Evolutionary conservation across 2,113 vertebrate genomes (phyloP).

Genomic region (Tenrec ecaudatus): DNA sequence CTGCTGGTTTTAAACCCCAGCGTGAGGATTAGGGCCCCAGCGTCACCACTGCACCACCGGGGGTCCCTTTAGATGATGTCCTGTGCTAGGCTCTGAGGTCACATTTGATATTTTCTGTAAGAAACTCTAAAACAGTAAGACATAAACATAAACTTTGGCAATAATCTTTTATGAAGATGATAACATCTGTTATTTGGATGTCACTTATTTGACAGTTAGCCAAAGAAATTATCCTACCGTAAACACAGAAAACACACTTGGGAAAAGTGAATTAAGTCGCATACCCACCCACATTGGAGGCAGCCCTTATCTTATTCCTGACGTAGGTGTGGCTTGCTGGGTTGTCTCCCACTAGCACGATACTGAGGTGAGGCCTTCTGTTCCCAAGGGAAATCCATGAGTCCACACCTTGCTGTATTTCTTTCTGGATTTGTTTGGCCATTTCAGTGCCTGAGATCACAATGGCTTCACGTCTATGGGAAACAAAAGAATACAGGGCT

Average conservation of each 20-base stretch:
- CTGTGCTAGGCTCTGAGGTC: not conserved
- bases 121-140: not conserved
- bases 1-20: too few relatives aligned
- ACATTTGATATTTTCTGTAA: not conserved
- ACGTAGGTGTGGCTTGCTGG: constrained; percentile 94
- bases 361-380: constrained; percentile 93
- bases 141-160: constrained; percentile 25
- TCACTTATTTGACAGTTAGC: not conserved
- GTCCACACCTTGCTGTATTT: constrained; percentile 92
- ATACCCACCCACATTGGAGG: constrained; percentile 92
- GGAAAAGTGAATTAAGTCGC: not conserved
- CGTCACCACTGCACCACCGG: too few relatives aligned
- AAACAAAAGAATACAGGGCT: constrained; percentile 33
- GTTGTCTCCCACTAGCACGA: constrained; percentile 93
- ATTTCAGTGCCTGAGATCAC: constrained; percentile 93
- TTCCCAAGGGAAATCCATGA: constrained; percentile 91
- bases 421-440: constrained; percentile 92
- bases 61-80: not conserved
- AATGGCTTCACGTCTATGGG: constrained; percentile 89
- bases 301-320: constrained; percentile 93
- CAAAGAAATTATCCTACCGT: not conserved
- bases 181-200: not conserved
- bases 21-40: too few relatives aligned
- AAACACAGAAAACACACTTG: not conserved
- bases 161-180: not conserved